Conservation (phyloP, 2,113 vertebrate species). For the Melanerpes aurifrons region DNA sequence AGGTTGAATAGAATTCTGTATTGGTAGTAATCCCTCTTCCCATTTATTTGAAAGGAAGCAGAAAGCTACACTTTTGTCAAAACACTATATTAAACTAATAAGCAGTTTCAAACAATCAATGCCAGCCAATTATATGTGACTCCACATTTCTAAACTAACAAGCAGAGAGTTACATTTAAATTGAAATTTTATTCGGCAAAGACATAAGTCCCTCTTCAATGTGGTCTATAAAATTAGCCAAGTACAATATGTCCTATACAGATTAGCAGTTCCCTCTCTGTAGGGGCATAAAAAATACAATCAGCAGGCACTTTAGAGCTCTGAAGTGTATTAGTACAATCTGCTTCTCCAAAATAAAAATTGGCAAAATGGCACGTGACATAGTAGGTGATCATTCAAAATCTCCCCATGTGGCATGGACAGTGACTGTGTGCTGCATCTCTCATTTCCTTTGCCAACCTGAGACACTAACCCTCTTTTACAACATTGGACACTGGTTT, state of each 20-base stretch:
- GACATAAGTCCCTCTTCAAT: not conserved
- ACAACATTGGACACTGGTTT: not conserved
- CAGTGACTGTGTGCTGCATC: not conserved
- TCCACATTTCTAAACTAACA: conserved; percentile 20
- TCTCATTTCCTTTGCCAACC: not conserved
- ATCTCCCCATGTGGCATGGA: not conserved
- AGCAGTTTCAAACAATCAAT: conserved; percentile 43
- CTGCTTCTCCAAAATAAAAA: not conserved
- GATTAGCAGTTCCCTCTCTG: conserved; percentile 1
- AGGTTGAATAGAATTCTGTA: not conserved
- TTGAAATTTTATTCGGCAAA: not conserved
- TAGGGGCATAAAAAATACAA: not conserved
- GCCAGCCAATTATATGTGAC: conserved; percentile 30
- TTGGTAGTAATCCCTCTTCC: not conserved
- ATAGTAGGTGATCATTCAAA: not conserved
- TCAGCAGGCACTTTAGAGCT: not conserved
- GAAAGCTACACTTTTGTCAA: conserved; percentile 1
- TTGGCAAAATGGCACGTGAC: not conserved
- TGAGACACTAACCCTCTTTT: not conserved
- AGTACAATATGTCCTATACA: not conserved
- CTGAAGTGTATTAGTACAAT: not conserved
- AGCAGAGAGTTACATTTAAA: conserved; percentile 17
- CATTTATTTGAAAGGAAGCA: not conserved
- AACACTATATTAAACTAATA: conserved; percentile 43
- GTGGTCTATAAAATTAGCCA: not conserved